Evolutionary conservation across 2,888 invertebrate species (phyloP), one percentile per base, ranked within the genome.

Genomic region (Nasonovia ribisnigri): DNA sequence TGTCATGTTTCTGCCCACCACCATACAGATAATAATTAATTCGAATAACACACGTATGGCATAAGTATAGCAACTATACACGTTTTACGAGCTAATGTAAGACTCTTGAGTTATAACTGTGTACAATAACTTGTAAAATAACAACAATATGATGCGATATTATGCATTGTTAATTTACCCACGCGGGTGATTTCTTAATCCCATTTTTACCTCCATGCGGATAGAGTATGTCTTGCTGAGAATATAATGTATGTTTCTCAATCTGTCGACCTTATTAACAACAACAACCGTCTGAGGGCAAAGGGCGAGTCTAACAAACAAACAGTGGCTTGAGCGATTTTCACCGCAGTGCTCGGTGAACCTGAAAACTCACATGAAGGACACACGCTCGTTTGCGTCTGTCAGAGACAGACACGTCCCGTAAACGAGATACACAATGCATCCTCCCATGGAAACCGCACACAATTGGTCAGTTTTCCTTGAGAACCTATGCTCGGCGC

Each of bases 391-490:
- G 29, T n/a, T 43, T 36, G 16, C n/a, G 20, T 60, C 43, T 46
- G 90, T 42, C 42, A 36, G 60, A 92, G 43, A 26, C 24, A 48
- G 54, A 54, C 67, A 46, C 77, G 67, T 51, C 43, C 42, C 24
- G 29, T n/a, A 90, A 46, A 77, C 51, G 42, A 88, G 20, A 43
- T n/a, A 46, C 54, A 84, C 46, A 88, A 84, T 51, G 26, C 20
- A 51, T 67, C 6, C 24, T 67, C 42, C 43, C 29, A 26, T 42
- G 77, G 77, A 92, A 92, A 92, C 92, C 92, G 46, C 90, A 77
- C 77, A 84, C 91, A 84, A 84, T 67, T 43, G 88, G 54, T 51
- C 84, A 54, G 51, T 92, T 90, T 90, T 90, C 93, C 93, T 93
- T 89, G 93, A 90, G 57, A 57, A 93, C 54, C 51, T 36, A n/a